A percentile compares a stretch with the other conserved stretches of the same genome.
Conservation (phyloP, 2,888 invertebrate genomes). For the Trachelus tabidus region DNA sequence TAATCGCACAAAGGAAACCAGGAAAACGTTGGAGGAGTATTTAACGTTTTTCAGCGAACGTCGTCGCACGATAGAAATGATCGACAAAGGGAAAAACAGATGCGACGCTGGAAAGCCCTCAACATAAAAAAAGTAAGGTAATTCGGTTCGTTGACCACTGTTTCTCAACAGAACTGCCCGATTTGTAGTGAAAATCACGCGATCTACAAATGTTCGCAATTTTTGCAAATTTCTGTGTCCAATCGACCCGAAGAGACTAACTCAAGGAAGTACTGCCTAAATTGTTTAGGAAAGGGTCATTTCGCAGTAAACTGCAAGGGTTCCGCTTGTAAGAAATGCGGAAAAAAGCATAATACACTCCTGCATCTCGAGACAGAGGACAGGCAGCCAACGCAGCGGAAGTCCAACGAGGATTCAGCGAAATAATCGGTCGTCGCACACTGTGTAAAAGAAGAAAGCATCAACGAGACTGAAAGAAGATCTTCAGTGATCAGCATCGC, state of each 20-base stretch:
- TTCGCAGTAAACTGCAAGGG: slow-evolving; percentile 3
- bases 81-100: slow-evolving; percentile 8
- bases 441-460: slow-evolving; percentile 3
- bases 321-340: slow-evolving; percentile 16
- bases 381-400: slow-evolving; percentile 1
- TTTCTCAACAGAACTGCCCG: slow-evolving; percentile 6
- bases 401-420: slow-evolving; percentile 6
- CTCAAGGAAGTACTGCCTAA: slow-evolving; percentile 17
- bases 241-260: slow-evolving; percentile 16
- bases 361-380: slow-evolving; percentile 19
- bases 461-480: background rate
- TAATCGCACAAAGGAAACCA: slow-evolving; percentile 10
- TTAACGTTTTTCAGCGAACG: slow-evolving; percentile 16
- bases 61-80: slow-evolving; percentile 16
- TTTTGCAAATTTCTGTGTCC: slow-evolving; percentile 10
- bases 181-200: slow-evolving; percentile 15
- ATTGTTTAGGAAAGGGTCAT: slow-evolving; percentile 17
- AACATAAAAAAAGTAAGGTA: background rate
- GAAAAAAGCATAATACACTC: slow-evolving; percentile 19
- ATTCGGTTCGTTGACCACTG: slow-evolving; percentile 13
- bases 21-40: slow-evolving; percentile 10
- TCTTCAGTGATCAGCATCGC: slow-evolving; percentile 1
- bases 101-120: slow-evolving; percentile 7
- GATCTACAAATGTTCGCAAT: slow-evolving; percentile 14
- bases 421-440: slow-evolving; percentile 9